phyloP scores from a whole-genome alignment of 2,113 vertebrate species.

The Chauna torquata region DNA sequence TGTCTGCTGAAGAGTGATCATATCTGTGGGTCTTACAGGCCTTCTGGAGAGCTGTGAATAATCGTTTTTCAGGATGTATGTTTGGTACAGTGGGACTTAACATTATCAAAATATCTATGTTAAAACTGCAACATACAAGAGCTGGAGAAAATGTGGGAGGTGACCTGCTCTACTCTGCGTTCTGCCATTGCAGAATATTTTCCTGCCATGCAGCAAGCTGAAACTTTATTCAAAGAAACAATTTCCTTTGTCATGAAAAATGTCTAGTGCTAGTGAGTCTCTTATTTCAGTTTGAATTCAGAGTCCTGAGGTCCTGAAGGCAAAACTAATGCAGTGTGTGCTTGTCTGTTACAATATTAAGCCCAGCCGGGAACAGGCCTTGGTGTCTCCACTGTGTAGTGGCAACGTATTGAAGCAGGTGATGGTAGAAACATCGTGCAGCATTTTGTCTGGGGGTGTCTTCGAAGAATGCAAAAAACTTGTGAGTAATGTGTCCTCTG shows the following conservation, averaged over 20 bases:
- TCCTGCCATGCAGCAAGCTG: not conserved
- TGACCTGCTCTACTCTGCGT: not conserved
- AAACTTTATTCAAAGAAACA: not conserved
- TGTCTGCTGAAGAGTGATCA: not conserved
- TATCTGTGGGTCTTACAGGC: accelerated
- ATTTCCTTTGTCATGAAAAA: not conserved
- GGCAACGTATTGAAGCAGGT: slow-evolving; percentile 83
- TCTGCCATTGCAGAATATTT: not conserved
- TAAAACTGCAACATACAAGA: not conserved
- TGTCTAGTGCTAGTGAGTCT: not conserved
- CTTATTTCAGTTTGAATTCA: not conserved
- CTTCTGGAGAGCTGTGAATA: not conserved
- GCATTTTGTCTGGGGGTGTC: slow-evolving; percentile 81
- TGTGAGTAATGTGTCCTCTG: slow-evolving; percentile 69
- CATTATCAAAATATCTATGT: not conserved
- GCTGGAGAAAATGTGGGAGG: not conserved
- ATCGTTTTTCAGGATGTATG: not conserved
- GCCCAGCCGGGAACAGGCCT: slow-evolving; percentile 11
- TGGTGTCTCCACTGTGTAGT: slow-evolving; percentile 75
- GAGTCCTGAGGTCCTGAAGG: not conserved
- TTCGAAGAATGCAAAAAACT: slow-evolving; percentile 89
- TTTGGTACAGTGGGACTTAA: not conserved
- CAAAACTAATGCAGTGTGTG: not conserved
- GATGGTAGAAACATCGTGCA: slow-evolving; percentile 90
- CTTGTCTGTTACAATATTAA: slow-evolving; percentile 24